Evolutionary conservation across 2,888 invertebrate species (phyloP), one percentile per base, ranked within the genome.

Genomic region (Congeria kusceri): DNA sequence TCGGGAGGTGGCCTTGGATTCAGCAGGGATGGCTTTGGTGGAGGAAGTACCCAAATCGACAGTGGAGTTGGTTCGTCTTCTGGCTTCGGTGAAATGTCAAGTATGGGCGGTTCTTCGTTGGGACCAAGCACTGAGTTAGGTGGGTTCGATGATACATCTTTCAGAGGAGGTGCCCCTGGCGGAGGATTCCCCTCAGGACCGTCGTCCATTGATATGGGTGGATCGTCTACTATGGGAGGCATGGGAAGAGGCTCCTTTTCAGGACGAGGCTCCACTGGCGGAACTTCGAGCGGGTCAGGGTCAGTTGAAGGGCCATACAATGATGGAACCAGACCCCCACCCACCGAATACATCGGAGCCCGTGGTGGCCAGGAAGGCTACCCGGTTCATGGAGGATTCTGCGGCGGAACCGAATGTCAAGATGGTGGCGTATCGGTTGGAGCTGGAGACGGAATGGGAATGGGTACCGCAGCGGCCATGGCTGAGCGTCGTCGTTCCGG

Each of bases 381-480:
- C 47, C 59, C 49, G 28, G 62, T 70, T 5, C 57, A 63, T 56
- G 70, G 63, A 13, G 70, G 63, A 39, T 62, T 53, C 49, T 56
- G 70, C 23, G 56, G 27, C 13, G 62, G 70, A 29, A 44, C 61
- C 0, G 27, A 11, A 25, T 70, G 70, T 29, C 39, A 47, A 11
- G 70, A 63, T 13, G 70, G 63, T 0, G 70, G 70, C 3, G 20
- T 53, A 4, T 63, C 63, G 2, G 70, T 44, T 11, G 70, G 70
- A 25, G 62, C 32, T n/a, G 62, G 62, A 5, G 28, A 39, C 18
- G 56, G 62, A 13, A 53, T 62, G 29, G 69, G 69, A 27, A 53
- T 70, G 53, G 62, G 69, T 13, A 63, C 63, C 18, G 23, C 39
- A 20, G 1, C 0, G 28, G 70, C 63, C 4, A 63, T 70, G 62